phyloP scores from a whole-genome alignment of 2,113 vertebrate species.

The Pedetes capensis region DNA sequence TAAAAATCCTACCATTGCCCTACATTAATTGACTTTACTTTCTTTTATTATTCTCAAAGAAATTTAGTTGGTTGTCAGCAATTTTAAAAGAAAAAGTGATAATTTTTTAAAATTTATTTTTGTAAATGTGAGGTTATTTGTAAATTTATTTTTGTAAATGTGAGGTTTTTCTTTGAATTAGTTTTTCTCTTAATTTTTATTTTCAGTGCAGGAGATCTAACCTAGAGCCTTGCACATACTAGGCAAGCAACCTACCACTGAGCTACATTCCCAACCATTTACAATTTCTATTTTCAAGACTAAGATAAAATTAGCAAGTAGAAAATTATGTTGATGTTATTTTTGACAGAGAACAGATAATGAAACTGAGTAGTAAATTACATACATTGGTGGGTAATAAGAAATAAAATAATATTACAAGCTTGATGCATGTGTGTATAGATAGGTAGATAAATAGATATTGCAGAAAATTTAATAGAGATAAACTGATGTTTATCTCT shows the following conservation, averaged over 20 bases:
- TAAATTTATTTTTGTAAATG: neutral
- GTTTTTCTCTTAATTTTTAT: neutral
- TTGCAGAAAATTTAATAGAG: neutral
- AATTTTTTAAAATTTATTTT: neutral
- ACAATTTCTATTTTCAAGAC: neutral
- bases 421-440: neutral
- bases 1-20: neutral
- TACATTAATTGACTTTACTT: neutral
- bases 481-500: neutral
- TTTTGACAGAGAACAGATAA: neutral
- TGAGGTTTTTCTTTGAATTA: slow-evolving; percentile 21
- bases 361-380: neutral
- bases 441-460: neutral
- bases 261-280: neutral
- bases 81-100: slow-evolving; percentile 33
- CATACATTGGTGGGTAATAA: neutral
- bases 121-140: too few relatives aligned
- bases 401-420: neutral
- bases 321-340: neutral
- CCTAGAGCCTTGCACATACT: neutral
- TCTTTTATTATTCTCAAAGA: neutral
- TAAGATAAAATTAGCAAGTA: neutral
- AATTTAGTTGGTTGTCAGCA: neutral
- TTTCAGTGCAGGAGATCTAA: neutral
- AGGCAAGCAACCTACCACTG: neutral